These are phyloP conservation scores for Mystacornis crossleyi DNA, from an alignment of 2,113 vertebrate genomes.

Conservation along the genomic window DNA sequence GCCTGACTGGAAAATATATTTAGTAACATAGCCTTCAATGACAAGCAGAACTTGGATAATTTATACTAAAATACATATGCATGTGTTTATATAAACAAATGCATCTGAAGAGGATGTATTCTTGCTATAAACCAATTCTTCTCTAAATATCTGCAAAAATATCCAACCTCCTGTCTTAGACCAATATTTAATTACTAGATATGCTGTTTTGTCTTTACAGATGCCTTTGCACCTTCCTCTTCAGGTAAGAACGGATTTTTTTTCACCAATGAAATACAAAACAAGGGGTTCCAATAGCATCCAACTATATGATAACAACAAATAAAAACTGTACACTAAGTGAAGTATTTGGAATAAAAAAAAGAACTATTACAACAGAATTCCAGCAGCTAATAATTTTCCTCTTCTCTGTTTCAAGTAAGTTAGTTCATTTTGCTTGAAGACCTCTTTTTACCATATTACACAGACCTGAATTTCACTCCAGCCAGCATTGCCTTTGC, in stretches of 20 bases:
- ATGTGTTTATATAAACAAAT: neutral
- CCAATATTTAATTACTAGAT: neutral
- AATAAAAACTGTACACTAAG: neutral
- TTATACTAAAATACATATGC: neutral
- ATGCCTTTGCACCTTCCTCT: neutral
- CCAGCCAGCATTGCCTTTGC: neutral
- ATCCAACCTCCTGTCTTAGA: neutral
- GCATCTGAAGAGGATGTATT: neutral
- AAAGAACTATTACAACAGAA: neutral
- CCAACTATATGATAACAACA: neutral
- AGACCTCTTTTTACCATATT: neutral
- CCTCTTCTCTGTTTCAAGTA: neutral
- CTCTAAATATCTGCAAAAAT: neutral
- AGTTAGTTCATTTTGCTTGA: neutral
- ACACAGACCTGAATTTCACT: neutral
- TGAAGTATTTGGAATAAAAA: neutral
- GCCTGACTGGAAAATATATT: neutral
- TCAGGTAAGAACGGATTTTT: neutral
- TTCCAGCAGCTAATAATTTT: neutral
- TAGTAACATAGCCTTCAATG: neutral
- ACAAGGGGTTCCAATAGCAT: neutral
- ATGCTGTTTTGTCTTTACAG: neutral
- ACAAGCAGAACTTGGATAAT: neutral
- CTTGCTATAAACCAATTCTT: neutral
- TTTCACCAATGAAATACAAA: neutral